A percentile compares a stretch with the other conserved stretches of the same genome.
These are phyloP conservation scores for Oceanodroma tethys DNA, from an alignment of 2,113 vertebrate species.

Conservation along the genomic window DNA sequence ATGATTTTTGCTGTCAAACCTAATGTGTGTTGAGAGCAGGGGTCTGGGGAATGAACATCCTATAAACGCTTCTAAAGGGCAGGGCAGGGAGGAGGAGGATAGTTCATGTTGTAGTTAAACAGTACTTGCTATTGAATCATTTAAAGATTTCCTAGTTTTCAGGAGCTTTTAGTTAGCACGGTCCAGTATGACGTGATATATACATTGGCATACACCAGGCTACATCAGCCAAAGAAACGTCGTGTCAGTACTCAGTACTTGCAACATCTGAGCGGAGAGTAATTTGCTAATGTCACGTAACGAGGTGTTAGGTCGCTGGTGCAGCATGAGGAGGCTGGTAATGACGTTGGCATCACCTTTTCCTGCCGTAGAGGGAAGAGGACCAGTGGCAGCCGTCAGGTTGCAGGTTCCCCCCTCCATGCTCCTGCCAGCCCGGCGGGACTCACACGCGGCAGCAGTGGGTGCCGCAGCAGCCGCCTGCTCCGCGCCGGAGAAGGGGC, in stretches of 20 bases:
- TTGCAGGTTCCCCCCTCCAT: neutral
- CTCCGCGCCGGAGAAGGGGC: accelerated
- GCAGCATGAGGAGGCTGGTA: neutral
- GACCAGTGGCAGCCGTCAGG: neutral
- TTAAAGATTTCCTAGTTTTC: neutral
- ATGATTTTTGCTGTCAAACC: neutral
- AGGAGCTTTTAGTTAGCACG: neutral
- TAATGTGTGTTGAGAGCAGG: neutral
- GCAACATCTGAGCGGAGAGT: neutral
- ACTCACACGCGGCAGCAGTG: neutral
- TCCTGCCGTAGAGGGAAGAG: accelerated
- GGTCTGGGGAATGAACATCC: neutral
- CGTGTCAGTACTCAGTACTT: neutral
- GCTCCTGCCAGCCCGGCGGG: neutral
- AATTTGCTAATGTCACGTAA: neutral
- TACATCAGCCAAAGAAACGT: neutral
- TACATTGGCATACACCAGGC: neutral
- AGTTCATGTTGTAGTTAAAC: neutral
- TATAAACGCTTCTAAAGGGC: neutral
- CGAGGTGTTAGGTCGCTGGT: neutral
- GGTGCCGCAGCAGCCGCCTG: neutral
- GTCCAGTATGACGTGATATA: neutral
- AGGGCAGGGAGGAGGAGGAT: neutral
- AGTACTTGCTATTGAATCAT: neutral
- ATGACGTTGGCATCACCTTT: neutral